Conservation (phyloP, 2,797 vertebrate genomes). For the Huso huso region DNA sequence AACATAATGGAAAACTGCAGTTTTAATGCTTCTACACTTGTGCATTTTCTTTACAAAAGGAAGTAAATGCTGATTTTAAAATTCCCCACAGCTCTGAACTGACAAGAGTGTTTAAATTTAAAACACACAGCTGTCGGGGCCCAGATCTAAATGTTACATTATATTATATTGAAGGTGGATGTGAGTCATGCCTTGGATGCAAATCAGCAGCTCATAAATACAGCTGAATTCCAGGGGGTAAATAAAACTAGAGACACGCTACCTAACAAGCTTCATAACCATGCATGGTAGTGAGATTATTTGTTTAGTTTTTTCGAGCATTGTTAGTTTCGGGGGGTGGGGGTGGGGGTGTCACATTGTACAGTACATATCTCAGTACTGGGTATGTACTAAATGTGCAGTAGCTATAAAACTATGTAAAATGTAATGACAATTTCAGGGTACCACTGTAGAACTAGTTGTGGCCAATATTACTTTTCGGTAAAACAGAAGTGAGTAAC, state of each 20-base stretch:
- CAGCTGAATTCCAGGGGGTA: conserved; percentile 27
- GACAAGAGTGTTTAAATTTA: conserved; percentile 32
- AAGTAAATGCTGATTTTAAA: conserved; percentile 48
- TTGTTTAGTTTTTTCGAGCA: neutral
- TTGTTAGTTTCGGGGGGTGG: neutral
- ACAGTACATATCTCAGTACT: too few species aligned
- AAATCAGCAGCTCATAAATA: conserved; percentile 26
- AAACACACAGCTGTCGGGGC: conserved; percentile 33
- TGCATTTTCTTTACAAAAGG: conserved; percentile 46
- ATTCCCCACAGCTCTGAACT: conserved; percentile 32
- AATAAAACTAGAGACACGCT: neutral
- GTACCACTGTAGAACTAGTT: conserved; percentile 42
- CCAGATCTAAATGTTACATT: conserved; percentile 26
- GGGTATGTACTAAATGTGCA: too few species aligned
- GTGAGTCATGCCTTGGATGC: conserved; percentile 21
- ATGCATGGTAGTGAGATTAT: neutral
- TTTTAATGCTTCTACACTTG: conserved; percentile 43
- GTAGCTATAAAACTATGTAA: too few species aligned
- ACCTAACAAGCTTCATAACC: neutral
- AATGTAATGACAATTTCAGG: too few species aligned
- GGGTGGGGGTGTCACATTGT: conserved; percentile 4
- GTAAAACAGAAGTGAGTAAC: too few species aligned
- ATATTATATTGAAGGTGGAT: conserved; percentile 26
- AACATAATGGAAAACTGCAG: conserved; percentile 52
- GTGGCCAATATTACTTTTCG: conserved; percentile 11